Evolutionary conservation across 1,140 invertebrate species (phyloP), one percentile per base, ranked within the genome.

Genomic region (Matsumurasca onukii): DNA sequence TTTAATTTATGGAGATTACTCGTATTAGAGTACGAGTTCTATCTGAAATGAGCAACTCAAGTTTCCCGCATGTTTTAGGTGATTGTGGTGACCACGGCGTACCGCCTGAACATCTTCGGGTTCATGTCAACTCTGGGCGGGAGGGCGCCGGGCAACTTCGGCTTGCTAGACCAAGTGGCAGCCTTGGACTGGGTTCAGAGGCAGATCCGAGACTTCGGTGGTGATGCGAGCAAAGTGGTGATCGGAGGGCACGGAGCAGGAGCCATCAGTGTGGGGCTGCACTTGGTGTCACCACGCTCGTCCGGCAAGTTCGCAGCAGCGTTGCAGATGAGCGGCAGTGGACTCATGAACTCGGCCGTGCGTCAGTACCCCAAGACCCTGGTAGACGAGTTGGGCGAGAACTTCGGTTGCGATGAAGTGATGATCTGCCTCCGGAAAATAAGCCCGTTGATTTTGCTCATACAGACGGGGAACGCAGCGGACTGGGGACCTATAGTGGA

Each of bases 111-210:
- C 75, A 90, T 93, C 34, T 89, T 98, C 72, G 95, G 96, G n/a
- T 98, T 97, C 80, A 89, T 98, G 73, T 91, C 91, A 25, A 88
- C 94, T 9, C 85, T 87, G 66, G 91, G 92, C 73, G 86, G 87
- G 3, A 89, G 93, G 76, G 88, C 91, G 0, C 88, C 93, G 0
- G 96, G 95, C 15, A 98, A 98, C 80, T 93, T 88, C 73, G 97
- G 95, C 0, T 80, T 98, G 73, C 86, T 93, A 81, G 95, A 98
- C 76, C 95, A 97, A 82, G 85, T 93, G 39, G 89, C 94, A 3
- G 92, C 94, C 0, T 78, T 97, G 29, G 85, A 87, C 72, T 96
- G 92, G 92, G 86, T 98, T 0, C 88, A 91, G 75, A 87, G 87
- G 51, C 95, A 96, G 76, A 95, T 97, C 15, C 85, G 88, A 67